phyloP scores from a whole-genome alignment of 1,140 invertebrate species.

The Reticulitermes speratus region DNA sequence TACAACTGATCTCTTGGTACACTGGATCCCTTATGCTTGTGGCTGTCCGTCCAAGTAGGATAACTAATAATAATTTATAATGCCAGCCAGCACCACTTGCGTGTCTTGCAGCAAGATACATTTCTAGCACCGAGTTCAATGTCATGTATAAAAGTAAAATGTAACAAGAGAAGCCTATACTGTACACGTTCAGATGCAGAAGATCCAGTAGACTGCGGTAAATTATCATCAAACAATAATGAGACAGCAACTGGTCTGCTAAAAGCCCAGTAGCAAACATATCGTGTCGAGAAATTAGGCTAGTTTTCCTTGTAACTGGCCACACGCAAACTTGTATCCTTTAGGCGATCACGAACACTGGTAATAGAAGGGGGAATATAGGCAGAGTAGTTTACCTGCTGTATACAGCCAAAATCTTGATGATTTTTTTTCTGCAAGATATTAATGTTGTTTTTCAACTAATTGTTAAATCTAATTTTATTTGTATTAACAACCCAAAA shows the following conservation, averaged over 20 bases:
- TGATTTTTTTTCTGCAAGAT: background rate
- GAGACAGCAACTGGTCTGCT: slow-evolving; percentile 22
- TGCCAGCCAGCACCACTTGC: background rate
- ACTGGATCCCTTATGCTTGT: background rate
- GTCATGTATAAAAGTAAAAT: background rate
- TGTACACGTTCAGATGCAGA: background rate
- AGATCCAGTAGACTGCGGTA: background rate
- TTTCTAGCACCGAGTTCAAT: slow-evolving; percentile 7
- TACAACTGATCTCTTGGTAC: background rate
- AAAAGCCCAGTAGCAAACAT: slow-evolving; percentile 25
- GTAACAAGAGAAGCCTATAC: background rate
- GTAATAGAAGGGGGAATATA: background rate
- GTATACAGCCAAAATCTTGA: background rate
- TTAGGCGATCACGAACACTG: slow-evolving; percentile 20
- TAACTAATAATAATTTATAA: slow-evolving; percentile 2
- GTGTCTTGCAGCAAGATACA: background rate
- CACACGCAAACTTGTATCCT: slow-evolving; percentile 18
- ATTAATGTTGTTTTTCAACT: background rate
- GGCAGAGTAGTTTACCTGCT: background rate
- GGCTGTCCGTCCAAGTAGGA: background rate
- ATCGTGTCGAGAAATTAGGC: slow-evolving; percentile 25
- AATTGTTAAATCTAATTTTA: background rate
- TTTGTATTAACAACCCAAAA: background rate
- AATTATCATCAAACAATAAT: slow-evolving; percentile 7
- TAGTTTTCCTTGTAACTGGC: slow-evolving; percentile 26